Evolutionary conservation across 2,888 invertebrate species (phyloP), one percentile per base, ranked within the genome.

Genomic region (Steinernema hermaphroditum): DNA sequence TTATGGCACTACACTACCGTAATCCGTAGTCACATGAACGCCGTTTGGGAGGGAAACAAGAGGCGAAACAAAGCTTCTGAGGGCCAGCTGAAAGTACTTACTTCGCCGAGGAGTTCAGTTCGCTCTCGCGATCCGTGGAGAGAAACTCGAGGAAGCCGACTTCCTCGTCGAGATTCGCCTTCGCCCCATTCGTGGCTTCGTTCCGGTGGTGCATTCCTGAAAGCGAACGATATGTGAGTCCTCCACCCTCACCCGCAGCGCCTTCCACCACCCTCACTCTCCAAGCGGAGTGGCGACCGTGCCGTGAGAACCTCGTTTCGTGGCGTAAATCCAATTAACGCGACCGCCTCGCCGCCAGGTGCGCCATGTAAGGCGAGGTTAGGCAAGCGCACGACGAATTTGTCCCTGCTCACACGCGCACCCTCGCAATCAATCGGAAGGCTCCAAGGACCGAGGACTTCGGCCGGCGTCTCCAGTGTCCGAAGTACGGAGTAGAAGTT

Each of bases 321-420:
- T 22, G 29, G 62, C 62, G 62, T 32, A 62, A 34, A 62, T 62
- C 27, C 34, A 62, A 62, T 62, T 62, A 62, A 32, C 32, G 54
- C 29, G 62, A 29, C 62, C 62, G 62, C 62, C 62, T 62, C 27
- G 32, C 62, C 16, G 62, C 29, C 62, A 62, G 62, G 62, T 62
- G 62, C 24, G 54, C 27, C 54, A 22, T 54, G 54, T 62, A 29
- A 29, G 4, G 62, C 32, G 62, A 62, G 62, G 62, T 54, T 54
- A 22, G 16, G 32, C 62, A 12, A 62, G 27, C 24, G 54, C 24
- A 22, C 54, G 27, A 16, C 62, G 62, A 62, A 62, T 62, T 34
- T 14, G 62, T 32, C n/a, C 14, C 37, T 12, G 6, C 37, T 12
- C 37, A 12, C 6, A 37, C 37, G 6, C 37, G 4, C 37, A 8